Conservation (phyloP, 2,113 vertebrate genomes). For the Paratilapia polleni region DNA sequence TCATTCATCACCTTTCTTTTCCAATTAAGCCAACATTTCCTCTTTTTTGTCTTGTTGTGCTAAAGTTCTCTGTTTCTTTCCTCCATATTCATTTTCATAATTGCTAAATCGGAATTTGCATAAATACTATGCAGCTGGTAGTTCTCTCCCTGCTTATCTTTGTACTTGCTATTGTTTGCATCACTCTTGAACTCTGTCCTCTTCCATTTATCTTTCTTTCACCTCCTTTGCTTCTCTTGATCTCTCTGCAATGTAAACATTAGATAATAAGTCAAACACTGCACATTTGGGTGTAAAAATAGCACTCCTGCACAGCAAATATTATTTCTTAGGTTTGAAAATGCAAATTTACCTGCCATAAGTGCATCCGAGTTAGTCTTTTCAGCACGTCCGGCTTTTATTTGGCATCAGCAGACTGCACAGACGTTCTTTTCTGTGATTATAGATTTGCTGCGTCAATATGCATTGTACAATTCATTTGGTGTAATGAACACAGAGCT, state of each 20-base stretch:
- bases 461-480: conserved; percentile 6
- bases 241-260: conserved; percentile 19
- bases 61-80: neutral
- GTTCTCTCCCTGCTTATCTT: conserved; percentile 28
- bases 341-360: neutral
- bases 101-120: conserved; percentile 48
- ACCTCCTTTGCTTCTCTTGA: conserved; percentile 6
- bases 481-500: conserved; percentile 25
- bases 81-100: conserved; percentile 47
- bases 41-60: conserved; percentile 11
- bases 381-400: neutral
- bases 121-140: conserved; percentile 35
- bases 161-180: conserved; percentile 39
- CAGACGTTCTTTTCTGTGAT: neutral
- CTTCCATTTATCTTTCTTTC: conserved; percentile 31
- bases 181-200: conserved; percentile 45
- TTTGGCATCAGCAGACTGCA: neutral
- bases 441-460: conserved; percentile 20
- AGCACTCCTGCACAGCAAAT: neutral
- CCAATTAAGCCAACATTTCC: neutral
- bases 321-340: neutral
- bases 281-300: neutral
- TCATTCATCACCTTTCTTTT: neutral
- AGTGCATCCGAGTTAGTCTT: neutral
- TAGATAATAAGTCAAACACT: conserved; percentile 21